Base-by-base conservation (phyloP, 2,888 invertebrate genomes). In the Arenicola marina region DNA sequence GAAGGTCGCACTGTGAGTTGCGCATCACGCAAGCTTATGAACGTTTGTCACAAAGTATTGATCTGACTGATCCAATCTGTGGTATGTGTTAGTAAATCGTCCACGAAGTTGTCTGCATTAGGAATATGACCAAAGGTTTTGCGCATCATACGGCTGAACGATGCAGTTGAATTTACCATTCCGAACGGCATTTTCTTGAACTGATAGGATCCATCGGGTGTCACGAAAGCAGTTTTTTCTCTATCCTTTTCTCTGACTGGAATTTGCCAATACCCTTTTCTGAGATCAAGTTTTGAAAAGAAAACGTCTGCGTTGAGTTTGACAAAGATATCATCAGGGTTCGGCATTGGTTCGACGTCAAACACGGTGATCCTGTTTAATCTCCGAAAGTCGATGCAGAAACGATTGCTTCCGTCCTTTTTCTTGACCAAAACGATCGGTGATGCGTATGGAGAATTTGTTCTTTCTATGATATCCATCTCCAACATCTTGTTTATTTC, bases 181-280 rank as follows among this genome's bases (percentile, higher is more conserved):
- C 56, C 56, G 7, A 56, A 56, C n/a, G 56, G 56, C 56, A 56
- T 56, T 21, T 11, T 18, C 7, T 4, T 38, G 43, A 56, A 56
- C 7, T 56, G 56, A 24, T 38, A 56, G 21, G 11, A 21, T 4
- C 56, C 53, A 38, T 56, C 56, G 4, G 56, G 56, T 7, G 38
- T 38, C 33, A 33, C 11, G 26, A 56, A 56, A 21, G 56, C 56
- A 24, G 56, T 38, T 24, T 56, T 56, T 38, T 11, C 4, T 18
- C 24, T 18, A 26, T 38, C 33, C 15, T 56, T 26, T 7, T 4
- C 7, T 4, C 43, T 18, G 15, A 38, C 38, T 11, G 38, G 21
- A 7, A 56, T 56, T 7, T 56, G 56, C 56, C 56, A 56, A 24
- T 56, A 56, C 7, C 38, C 56, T 33, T 56, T 56, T 7, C 15